Evolutionary conservation across 2,888 invertebrate genomes (phyloP).

Genomic region (Microplitis deprimator): DNA sequence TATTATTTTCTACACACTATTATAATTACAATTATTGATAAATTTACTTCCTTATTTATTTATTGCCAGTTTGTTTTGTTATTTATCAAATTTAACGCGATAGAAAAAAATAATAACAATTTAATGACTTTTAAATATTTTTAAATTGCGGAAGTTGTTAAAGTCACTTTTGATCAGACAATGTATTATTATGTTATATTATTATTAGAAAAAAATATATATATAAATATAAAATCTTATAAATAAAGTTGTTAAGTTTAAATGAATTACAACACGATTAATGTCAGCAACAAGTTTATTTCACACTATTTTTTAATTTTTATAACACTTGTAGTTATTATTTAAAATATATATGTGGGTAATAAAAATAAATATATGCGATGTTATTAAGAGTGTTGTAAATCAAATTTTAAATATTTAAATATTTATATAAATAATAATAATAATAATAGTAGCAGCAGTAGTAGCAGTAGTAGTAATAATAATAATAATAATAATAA

Average conservation of each 20-base stretch:
- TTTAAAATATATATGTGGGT: neutral
- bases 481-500: too few relatives aligned
- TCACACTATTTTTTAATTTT: neutral
- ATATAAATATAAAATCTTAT: neutral
- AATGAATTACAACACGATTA: neutral
- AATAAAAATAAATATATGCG: too few relatives aligned
- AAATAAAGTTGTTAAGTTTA: neutral
- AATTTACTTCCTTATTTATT: conserved; percentile 4
- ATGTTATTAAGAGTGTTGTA: too few relatives aligned
- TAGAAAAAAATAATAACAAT: too few relatives aligned
- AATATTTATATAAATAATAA: too few relatives aligned
- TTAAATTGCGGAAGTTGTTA: neutral
- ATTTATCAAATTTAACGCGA: neutral
- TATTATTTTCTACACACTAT: neutral
- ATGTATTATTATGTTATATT: neutral
- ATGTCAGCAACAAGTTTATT: neutral
- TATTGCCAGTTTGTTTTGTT: neutral
- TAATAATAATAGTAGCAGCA: too few relatives aligned
- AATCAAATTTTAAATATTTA: neutral
- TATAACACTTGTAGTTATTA: neutral
- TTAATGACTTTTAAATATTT: neutral
- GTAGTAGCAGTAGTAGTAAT: too few relatives aligned
- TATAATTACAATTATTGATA: neutral
- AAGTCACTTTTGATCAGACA: neutral
- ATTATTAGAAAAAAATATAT: neutral